phyloP scores from a whole-genome alignment of 2,113 vertebrate genomes.

The Nettapus auritus region DNA sequence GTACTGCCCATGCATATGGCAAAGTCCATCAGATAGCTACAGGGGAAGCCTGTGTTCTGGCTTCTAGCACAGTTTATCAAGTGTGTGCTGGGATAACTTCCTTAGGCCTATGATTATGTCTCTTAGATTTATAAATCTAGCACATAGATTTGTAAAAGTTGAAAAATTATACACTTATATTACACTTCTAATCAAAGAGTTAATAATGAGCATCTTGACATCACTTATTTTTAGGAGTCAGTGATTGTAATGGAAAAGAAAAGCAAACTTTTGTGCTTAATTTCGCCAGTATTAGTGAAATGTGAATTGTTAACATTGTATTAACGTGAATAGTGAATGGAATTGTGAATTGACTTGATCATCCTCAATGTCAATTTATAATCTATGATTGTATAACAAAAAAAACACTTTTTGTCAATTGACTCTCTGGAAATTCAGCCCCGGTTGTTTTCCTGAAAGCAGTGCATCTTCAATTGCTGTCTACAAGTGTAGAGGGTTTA shows the following conservation, averaged over 20 bases:
- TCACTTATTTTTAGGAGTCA: background rate
- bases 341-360: background rate
- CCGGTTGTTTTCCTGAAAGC: background rate
- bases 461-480: background rate
- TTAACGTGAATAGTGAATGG: background rate
- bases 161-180: background rate
- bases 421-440: constrained; percentile 11
- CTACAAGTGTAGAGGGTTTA: background rate
- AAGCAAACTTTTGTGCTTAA: background rate
- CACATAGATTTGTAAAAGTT: background rate
- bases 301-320: background rate
- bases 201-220: background rate
- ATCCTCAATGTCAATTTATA: background rate
- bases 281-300: background rate
- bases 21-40: background rate
- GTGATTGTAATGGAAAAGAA: background rate
- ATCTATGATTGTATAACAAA: background rate
- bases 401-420: background rate
- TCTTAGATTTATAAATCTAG: background rate
- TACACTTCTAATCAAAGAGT: background rate
- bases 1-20: background rate
- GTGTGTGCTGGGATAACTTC: background rate
- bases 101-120: background rate
- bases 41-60: background rate
- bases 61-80: background rate